Base-by-base conservation (phyloP, 1,140 invertebrate genomes). In the Aethina tumida region DNA sequence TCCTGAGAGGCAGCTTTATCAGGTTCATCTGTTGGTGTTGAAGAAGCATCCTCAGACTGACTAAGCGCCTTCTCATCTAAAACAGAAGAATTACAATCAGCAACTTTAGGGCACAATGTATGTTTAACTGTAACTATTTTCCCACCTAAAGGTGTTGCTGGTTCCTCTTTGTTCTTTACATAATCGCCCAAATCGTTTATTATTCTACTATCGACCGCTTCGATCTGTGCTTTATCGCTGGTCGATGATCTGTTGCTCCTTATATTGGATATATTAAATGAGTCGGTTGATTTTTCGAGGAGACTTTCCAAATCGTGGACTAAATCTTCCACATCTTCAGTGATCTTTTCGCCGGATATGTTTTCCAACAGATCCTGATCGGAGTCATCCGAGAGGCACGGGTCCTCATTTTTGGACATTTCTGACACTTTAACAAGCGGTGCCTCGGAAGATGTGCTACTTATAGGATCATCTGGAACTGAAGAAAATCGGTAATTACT, bases 271-370 rank as follows among this genome's bases (percentile, higher is more conserved):
- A 43, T 19, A 29, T 21, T 45, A 37, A 45, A 49, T 9, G 43
- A 27, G 22, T 45, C 36, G 13, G 39, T 32, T n/a, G 58, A 37
- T 39, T 56, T 52, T 3, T 56, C 59, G 10, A 61, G 35, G 16
- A 61, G 36, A 34, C 53, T 61, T 36, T 61, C 57, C 31, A 61
- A 46, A 42, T 61, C 57, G 26, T 56, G 54, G 5, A 58, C 59
- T 45, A 61, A 50, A 44, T 61, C 59, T 35, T 61, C 57, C 21
- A 61, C 59, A 49, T 61, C 51, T 44, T 60, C 59, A 16, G 46
- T 53, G 19, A 61, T 59, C 37, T 54, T 53, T 18, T 56, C 57
- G 24, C 24, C 31, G 8, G 54, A 34, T 22, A 50, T 38, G 22
- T 38, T 38, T 27, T 38, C 25, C 2, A 18, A 31, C 12, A 8